phyloP scores from a whole-genome alignment of 2,797 vertebrate species.

The Scarus forsteni region DNA sequence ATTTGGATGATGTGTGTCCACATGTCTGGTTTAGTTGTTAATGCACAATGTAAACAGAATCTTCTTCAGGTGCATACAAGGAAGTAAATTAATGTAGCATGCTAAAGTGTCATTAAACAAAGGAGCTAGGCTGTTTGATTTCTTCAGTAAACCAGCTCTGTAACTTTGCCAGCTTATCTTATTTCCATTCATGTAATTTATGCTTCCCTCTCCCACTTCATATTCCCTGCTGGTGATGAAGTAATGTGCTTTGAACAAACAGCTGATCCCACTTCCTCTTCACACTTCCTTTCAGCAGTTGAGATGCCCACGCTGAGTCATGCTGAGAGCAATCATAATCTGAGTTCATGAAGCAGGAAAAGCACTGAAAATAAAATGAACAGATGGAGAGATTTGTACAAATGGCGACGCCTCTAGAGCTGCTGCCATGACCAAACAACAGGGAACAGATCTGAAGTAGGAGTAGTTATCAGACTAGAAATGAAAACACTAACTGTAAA shows the following conservation, averaged over 20 bases:
- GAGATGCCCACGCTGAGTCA: neutral
- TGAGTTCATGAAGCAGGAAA: neutral
- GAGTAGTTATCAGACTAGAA: neutral
- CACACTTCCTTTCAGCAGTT: neutral
- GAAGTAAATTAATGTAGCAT: no score
- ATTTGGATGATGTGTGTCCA: no score
- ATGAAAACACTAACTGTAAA: neutral
- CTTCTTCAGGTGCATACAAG: no score
- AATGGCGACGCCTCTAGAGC: neutral
- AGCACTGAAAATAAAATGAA: neutral
- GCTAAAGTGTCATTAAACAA: neutral
- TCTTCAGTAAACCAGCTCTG: neutral
- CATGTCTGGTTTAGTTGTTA: no score
- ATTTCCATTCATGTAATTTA: neutral
- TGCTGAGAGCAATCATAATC: slow-evolving; percentile 17
- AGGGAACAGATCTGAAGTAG: neutral
- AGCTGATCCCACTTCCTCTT: slow-evolving; percentile 8
- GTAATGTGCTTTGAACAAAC: slow-evolving; percentile 12
- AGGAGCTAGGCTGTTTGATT: neutral
- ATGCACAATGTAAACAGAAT: no score
- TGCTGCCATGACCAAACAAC: neutral
- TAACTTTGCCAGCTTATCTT: neutral
- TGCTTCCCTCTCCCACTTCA: neutral
- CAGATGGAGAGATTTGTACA: neutral
- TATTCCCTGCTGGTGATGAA: slow-evolving; percentile 1